Evolutionary conservation across 2,888 invertebrate species (phyloP), one percentile per base, ranked within the genome.

Genomic region (Rotaria socialis): DNA sequence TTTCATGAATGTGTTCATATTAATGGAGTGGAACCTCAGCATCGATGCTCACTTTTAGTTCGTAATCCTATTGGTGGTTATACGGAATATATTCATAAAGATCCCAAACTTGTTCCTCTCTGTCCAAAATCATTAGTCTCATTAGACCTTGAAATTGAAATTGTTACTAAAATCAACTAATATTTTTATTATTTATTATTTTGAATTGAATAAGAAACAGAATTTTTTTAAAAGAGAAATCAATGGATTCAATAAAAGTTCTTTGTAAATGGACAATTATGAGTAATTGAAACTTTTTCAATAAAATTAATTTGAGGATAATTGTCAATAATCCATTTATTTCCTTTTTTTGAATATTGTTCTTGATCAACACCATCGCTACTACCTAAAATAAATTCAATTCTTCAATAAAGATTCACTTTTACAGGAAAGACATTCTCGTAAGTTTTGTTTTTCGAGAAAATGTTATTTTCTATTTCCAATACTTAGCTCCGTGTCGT

Each of bases 301-400:
- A 80, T 80, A 47, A 80, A 80, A 24, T 80, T 80, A 11, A 80
- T 80, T 43, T 80, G 47, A 24, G 80, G 80, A 80, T 80, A 80
- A 47, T 80, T 80, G 2, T 14, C 11, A 16, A 41, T 4, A 47
- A 80, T 80, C 80, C 80, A 80, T 10, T 47, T 2, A n/a, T 80
- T 80, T 7, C 80, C 80, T 47, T 80, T 43, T 3, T 24, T n/a
- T 14, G 80, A 24, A 47, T 80, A 80, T 47, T 47, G 2, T 0
- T 80, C 80, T 80, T 80, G 80, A 80, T 80, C 80, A 80, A 80
- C 80, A 47, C 80, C 80, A 80, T 80, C 47, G 2, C 7, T 43
- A n/a, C 47, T 47, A 47, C 80, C 80, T 80, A 80, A 16, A 43
- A 43, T 0, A 43, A 47, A 75, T 14, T 52, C 11, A 52, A 52